phyloP scores from a whole-genome alignment of 2,113 vertebrate genomes.

The Poeciliopsis prolifica region DNA sequence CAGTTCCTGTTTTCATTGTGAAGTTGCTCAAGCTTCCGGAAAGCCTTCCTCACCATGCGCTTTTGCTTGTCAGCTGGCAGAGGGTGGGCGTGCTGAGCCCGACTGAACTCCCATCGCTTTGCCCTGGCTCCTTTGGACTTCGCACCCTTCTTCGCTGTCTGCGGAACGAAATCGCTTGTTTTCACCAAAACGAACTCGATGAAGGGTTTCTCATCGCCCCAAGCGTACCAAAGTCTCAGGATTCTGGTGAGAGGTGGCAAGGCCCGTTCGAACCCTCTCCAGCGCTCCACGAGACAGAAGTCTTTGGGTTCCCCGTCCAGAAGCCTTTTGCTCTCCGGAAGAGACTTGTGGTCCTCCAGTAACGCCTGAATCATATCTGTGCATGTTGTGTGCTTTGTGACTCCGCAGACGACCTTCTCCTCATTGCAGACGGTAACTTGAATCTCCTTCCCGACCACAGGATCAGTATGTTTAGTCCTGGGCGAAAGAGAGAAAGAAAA shows the following conservation, averaged over 20 bases:
- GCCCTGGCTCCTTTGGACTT: slow-evolving; percentile 81
- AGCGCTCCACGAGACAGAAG: slow-evolving; percentile 93
- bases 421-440: slow-evolving; percentile 92
- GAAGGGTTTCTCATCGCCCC: slow-evolving; percentile 90
- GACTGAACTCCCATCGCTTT: slow-evolving; percentile 83
- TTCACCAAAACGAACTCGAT: slow-evolving; percentile 90
- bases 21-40: slow-evolving; percentile 91
- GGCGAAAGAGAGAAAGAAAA: slow-evolving; percentile 34
- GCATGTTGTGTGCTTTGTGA: slow-evolving; percentile 93
- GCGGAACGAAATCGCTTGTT: slow-evolving; percentile 85
- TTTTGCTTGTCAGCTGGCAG: slow-evolving; percentile 90
- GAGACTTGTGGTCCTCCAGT: slow-evolving; percentile 88
- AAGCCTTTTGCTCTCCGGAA: slow-evolving; percentile 83
- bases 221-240: slow-evolving; percentile 91
- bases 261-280: slow-evolving; percentile 91
- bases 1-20: slow-evolving; percentile 79
- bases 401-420: slow-evolving; percentile 93
- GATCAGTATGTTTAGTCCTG: slow-evolving; percentile 85
- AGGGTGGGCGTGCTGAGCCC: slow-evolving; percentile 77
- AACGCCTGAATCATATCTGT: slow-evolving; percentile 90
- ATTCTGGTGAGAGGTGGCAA: slow-evolving; percentile 92
- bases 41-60: slow-evolving; percentile 92
- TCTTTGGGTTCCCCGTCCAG: slow-evolving; percentile 87
- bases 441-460: slow-evolving; percentile 87
- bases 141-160: slow-evolving; percentile 80